Evolutionary conservation across 2,797 vertebrate genomes (phyloP), one percentile per base, ranked within the genome.

Genomic region (Cirrhinus mrigala): DNA sequence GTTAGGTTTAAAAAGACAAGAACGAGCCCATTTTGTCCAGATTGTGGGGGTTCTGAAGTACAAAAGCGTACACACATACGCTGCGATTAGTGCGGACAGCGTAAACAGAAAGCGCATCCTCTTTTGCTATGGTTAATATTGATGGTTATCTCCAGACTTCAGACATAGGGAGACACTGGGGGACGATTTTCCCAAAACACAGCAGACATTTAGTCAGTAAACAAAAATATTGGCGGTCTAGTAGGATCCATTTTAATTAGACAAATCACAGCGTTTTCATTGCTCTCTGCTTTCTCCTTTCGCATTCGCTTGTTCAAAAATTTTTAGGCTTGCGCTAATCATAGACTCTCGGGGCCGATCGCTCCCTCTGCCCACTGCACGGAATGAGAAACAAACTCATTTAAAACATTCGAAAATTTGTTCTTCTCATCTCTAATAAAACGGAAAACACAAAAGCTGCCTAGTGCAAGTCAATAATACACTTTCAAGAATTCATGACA

Each of bases 121-220:
- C 33, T 85, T 74, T 88, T 82, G 37, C 58, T 40, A 12, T 78
- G 50, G 69, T 87, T 85, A 86, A 85, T 81, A 85, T 86, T 85
- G 73, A 83, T 87, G 83, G 60, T 76, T 85, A 86, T 81, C 83
- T 81, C 44, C 83, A 84, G 80, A 89, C 85, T 87, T 87, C 85
- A 87, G 75, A 87, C 22, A 78, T 29, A 68, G 80, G 40, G 24
- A 88, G 80, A 86, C 77, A 89, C 86, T 71, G 82, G 60, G 76
- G 86, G 68, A 81, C 71, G 56, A 81, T 88, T 88, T 87, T 88
- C 81, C 90, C 86, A 85, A 88, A 90, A 91, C 87, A 86, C 90
- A 87, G 90, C 86, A 90, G 89, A 92, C 90, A 91, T 91, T 91
- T 90, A 91, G 92, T 90, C 89, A 89, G 91, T 90, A 90, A 91